Base-by-base conservation (phyloP, 2,113 vertebrate genomes). In the Hypanus sabinus region DNA sequence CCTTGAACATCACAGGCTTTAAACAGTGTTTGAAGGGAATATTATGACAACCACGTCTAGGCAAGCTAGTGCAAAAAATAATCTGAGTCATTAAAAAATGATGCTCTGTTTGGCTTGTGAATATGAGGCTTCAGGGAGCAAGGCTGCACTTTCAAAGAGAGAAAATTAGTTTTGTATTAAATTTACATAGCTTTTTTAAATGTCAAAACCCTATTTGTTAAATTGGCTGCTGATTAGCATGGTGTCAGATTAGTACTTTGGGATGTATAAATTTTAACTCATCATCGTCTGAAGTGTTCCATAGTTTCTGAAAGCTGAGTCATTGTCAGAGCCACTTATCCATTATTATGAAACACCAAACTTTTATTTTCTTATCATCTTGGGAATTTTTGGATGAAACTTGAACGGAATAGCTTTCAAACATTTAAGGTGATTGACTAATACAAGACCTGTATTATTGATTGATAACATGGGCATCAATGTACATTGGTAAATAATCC, bases 61-160 rank as follows among this genome's bases (percentile, higher is more conserved):
- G 97, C 97, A 97, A 96, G 97, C 97, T 97, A 96, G 96, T 97
- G 97, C 97, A 94, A 90, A 95, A 97, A 96, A 98, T 97, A 98
- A 97, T 97, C 97, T 96, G 97, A 98, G 97, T 98, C 98, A 98
- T 98, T 98, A 97, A 97, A 98, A 98, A 98, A 97, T 97, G 97
- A 98, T 98, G 98, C 97, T 99, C 97, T 99, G 98, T 99, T 99
- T 99, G 97, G 97, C 97, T 98, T 97, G 97, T 96, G 97, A 97
- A 98, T 98, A 97, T 97, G 96, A 97, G 96, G 97, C 95, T 96
- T 97, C 96, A 96, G 96, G 96, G 95, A 94, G 94, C 96, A 96
- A 96, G 96, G 95, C 95, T 95, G 96, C 96, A 95, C 94, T 95
- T 96, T 97, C 95, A 96, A 96, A 96, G 96, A 95, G 96, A 96